Conservation (phyloP, 1,140 invertebrate species). For the Drosophila ananassae region DNA sequence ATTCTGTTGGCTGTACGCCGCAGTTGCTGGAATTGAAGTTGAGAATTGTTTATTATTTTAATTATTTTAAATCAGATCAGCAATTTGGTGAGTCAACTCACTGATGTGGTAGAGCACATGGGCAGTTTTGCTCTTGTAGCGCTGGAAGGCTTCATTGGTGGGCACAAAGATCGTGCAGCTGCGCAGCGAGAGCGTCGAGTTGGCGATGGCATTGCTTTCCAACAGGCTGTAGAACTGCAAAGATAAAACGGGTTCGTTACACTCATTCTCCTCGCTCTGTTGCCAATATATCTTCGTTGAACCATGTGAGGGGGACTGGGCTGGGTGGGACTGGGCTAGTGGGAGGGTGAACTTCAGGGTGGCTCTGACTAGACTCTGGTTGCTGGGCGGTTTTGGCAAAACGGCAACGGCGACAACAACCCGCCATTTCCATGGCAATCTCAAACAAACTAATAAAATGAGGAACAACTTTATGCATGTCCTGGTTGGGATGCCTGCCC, state of each 20-base stretch:
- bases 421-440: slow-evolving; percentile 67
- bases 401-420: slow-evolving; percentile 48
- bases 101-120: slow-evolving; percentile 92
- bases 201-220: slow-evolving; percentile 88
- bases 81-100: slow-evolving; percentile 85
- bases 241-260: slow-evolving; percentile 75
- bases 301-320: slow-evolving; percentile 17
- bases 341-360: slow-evolving; percentile 20
- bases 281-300: slow-evolving; percentile 45
- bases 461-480: slow-evolving; percentile 49
- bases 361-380: slow-evolving; percentile 8
- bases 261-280: slow-evolving; percentile 42
- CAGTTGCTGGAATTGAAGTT: slow-evolving; percentile 86
- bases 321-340: background rate
- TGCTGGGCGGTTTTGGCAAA: slow-evolving; percentile 54
- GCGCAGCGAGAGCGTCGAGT: slow-evolving; percentile 87
- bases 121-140: slow-evolving; percentile 85
- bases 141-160: slow-evolving; percentile 91
- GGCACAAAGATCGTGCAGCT: slow-evolving; percentile 91
- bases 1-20: slow-evolving; percentile 88
- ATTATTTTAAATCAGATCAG: slow-evolving; percentile 36
- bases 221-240: slow-evolving; percentile 90
- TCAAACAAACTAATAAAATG: slow-evolving; percentile 63
- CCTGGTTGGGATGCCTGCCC: slow-evolving; percentile 21
- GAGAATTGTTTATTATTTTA: slow-evolving; percentile 22